Percentiles rank a stretch among this genome's conserved stretches.
phyloP scores from a whole-genome alignment of 2,888 invertebrate genomes.

The Microctonus hyperodae region DNA sequence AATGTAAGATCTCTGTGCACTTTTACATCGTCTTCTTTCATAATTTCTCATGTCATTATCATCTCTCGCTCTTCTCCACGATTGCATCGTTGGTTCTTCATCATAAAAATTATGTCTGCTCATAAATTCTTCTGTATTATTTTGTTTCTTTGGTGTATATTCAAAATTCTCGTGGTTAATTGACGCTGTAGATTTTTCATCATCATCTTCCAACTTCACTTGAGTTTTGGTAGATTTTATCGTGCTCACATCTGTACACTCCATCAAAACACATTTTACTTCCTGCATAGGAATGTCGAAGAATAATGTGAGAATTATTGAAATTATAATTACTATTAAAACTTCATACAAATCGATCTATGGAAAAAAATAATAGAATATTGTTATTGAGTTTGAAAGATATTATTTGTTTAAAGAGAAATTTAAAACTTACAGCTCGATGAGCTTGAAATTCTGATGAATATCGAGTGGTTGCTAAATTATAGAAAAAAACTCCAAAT shows the following conservation, averaged over 20 bases:
- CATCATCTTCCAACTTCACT: not conserved
- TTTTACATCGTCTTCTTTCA: slow-evolving; percentile 38
- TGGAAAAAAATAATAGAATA: slow-evolving; percentile 50
- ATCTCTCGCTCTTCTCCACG: slow-evolving; percentile 31
- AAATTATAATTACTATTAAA: slow-evolving; percentile 65
- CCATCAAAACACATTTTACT: slow-evolving; percentile 63
- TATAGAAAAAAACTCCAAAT: slow-evolving; percentile 73
- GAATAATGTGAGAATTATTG: slow-evolving; percentile 68
- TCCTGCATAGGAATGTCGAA: slow-evolving; percentile 74
- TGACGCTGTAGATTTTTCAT: not conserved
- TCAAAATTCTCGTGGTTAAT: slow-evolving; percentile 34
- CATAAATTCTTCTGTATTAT: slow-evolving; percentile 36
- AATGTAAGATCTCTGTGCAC: slow-evolving; percentile 39
- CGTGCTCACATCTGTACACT: slow-evolving; percentile 48
- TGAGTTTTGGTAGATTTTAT: slow-evolving; percentile 5
- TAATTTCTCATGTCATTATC: slow-evolving; percentile 35
- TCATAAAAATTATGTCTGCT: slow-evolving; percentile 41
- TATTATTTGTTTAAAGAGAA: not conserved
- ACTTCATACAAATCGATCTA: slow-evolving; percentile 70
- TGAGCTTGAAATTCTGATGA: slow-evolving; percentile 68
- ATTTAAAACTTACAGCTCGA: slow-evolving; percentile 66
- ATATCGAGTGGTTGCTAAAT: slow-evolving; percentile 70
- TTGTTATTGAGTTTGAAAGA: not conserved
- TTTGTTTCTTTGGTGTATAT: slow-evolving; percentile 33
- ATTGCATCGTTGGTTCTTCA: slow-evolving; percentile 31